A percentile compares a stretch with the other conserved stretches of the same genome.
phyloP scores from a whole-genome alignment of 2,113 vertebrate genomes.

The Leucosticte australis region DNA sequence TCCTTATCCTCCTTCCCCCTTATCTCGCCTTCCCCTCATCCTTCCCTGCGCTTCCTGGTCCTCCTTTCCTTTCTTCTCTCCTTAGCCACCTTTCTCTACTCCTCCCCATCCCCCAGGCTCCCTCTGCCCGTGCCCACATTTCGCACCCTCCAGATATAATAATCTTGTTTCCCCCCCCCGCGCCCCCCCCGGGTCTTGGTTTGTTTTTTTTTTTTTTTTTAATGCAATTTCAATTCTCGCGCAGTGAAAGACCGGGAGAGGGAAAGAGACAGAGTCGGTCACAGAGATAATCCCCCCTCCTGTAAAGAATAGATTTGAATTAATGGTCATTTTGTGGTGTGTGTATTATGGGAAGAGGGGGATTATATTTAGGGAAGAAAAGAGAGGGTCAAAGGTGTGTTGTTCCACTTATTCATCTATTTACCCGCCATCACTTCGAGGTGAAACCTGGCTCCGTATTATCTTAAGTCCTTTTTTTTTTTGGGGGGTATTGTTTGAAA shows the following conservation, averaged over 20 bases:
- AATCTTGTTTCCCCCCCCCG: accelerated
- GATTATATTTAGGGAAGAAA: conserved; percentile 14
- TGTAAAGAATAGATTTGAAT: conserved; percentile 19
- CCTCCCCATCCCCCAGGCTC: conserved; percentile 37
- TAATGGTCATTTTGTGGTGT: conserved; percentile 16
- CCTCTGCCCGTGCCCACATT: not conserved
- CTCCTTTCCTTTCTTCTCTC: conserved; percentile 56
- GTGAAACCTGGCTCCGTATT: not conserved
- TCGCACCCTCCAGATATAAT: not conserved
- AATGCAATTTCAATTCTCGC: not conserved
- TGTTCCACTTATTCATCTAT: not conserved
- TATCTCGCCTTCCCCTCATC: not conserved
- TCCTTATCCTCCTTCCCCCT: not conserved
- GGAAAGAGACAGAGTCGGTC: not conserved
- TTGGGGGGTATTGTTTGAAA: not conserved
- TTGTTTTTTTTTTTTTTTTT: not conserved
- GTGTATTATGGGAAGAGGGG: not conserved
- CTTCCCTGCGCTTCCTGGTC: conserved; percentile 12
- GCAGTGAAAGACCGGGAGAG: not conserved
- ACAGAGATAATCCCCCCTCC: conserved; percentile 3
- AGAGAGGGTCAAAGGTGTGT: conserved; percentile 13
- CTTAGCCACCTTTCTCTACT: conserved; percentile 43
- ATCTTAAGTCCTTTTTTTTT: not conserved
- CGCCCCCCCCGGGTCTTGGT: too few species aligned
- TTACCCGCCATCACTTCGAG: not conserved